A percentile compares a stretch with the other conserved stretches of the same genome.
Conservation (phyloP, 2,797 vertebrate genomes). For the Crax fasciolata region DNA sequence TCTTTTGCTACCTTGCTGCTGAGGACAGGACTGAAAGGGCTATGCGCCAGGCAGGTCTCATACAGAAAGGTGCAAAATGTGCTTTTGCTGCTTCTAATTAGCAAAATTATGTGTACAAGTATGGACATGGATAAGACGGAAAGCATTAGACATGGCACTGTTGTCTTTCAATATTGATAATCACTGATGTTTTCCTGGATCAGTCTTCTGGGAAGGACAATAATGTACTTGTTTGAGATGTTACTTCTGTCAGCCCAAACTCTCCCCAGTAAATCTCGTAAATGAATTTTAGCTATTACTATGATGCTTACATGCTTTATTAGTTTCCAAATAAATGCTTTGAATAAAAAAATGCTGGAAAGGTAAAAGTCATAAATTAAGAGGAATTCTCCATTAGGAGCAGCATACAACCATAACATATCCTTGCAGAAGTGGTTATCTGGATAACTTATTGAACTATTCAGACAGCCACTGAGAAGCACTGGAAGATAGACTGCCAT, state of each 20-base stretch:
- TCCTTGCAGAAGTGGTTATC: not conserved
- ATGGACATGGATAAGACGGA: not conserved
- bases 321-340: constrained; percentile 43
- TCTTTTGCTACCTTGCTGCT: not conserved
- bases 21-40: not conserved
- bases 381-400: constrained; percentile 1
- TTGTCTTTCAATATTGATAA: not conserved
- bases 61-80: not conserved
- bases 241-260: constrained; percentile 4
- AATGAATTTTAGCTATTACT: not conserved
- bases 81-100: not conserved
- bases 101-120: not conserved
- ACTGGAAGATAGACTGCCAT: not conserved
- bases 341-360: not conserved
- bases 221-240: not conserved
- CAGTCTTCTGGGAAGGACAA: not conserved
- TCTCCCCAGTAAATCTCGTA: not conserved
- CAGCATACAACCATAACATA: not conserved
- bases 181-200: not conserved
- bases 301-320: constrained; percentile 7
- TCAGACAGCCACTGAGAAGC: not conserved
- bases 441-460: not conserved
- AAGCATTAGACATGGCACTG: not conserved
- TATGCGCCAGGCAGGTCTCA: not conserved
- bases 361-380: constrained; percentile 45